Base-by-base conservation (phyloP, 2,113 vertebrate genomes). In the Nothobranchius kuhntae region DNA sequence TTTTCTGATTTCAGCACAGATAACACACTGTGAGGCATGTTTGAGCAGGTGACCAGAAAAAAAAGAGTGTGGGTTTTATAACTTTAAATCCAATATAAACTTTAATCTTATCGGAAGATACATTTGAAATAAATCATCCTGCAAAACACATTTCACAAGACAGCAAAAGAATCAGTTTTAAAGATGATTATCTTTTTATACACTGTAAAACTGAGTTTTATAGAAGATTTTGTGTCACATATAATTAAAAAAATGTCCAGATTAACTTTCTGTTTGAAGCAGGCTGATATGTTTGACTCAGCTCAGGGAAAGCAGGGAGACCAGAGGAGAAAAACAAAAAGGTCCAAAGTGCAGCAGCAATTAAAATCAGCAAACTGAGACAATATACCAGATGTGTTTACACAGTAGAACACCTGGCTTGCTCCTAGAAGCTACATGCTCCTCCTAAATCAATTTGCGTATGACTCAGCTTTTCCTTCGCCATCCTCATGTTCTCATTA, bases 281-380 rank as follows among this genome's bases (percentile, higher is more conserved):
- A 61, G 21, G 6, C 13, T 24, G 2, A 50, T 3, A 11, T 30
- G 30, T 30, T 30, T 3, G 30, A 30, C 30, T 30, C 30, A 44
- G 45, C 13, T 65, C 56, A 64, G 52, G 44, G 75, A 36, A 35
- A 65, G 65, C 21, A 60, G 40, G 53, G 64, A 35, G 45, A 65
- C 35, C 3, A 40, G 44, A 71, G 48, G 46, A 13, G 21, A 9
- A 44, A 51, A 50, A 64, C 53, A 51, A 69, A 66, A 56, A 76
- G 62, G 88, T 88, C 77, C 87, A 91, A 88, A 90, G 90, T 85
- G 42, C 90, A 81, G 59, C 50, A 62, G 73, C 86, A 78, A 68
- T 67, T 71, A 45, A 45, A 45, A 10, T 0, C 59, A 67, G 71
- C 68, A 51, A 71, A 60, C 78, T 79, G 82, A 83, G 61, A 48